These are phyloP conservation scores for Cerceris rybyensis DNA, from an alignment of 2,888 invertebrate genomes.

Conservation along the genomic window DNA sequence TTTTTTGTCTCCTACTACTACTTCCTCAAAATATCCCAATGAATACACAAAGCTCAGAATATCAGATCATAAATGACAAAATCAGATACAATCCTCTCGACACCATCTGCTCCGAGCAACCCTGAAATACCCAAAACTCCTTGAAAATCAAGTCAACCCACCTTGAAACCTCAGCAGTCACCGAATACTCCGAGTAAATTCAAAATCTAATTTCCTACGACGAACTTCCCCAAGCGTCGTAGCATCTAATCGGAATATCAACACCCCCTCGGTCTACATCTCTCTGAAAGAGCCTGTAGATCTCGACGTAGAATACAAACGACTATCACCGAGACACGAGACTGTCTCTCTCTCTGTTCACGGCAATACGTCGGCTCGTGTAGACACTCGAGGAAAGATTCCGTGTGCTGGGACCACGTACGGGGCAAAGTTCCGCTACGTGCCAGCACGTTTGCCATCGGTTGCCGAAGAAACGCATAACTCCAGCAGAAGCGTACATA, in stretches of 20 bases:
- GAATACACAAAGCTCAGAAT: no score
- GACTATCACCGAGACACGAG: background rate
- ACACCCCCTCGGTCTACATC: background rate
- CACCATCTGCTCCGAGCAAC: no score
- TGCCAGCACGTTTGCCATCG: slow-evolving; percentile 64
- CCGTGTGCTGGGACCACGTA: slow-evolving; percentile 39
- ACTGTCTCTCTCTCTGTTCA: background rate
- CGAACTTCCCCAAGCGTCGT: no score
- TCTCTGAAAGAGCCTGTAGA: background rate
- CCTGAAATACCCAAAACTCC: no score
- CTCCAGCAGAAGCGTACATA: slow-evolving; percentile 43
- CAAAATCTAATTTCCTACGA: no score
- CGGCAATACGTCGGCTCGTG: slow-evolving; percentile 1
- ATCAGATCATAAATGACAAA: no score
- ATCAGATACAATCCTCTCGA: no score
- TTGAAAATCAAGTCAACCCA: no score
- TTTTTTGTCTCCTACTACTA: no score
- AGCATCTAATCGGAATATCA: background rate
- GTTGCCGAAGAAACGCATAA: slow-evolving; percentile 60
- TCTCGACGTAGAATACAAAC: background rate
- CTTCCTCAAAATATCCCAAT: no score
- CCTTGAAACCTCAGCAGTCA: no score
- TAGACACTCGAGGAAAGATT: slow-evolving; percentile 26
- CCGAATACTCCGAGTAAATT: no score
- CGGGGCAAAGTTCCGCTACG: slow-evolving; percentile 72